Conservation (phyloP, 2,888 invertebrate genomes). For the Drosophila neotestacea region DNA sequence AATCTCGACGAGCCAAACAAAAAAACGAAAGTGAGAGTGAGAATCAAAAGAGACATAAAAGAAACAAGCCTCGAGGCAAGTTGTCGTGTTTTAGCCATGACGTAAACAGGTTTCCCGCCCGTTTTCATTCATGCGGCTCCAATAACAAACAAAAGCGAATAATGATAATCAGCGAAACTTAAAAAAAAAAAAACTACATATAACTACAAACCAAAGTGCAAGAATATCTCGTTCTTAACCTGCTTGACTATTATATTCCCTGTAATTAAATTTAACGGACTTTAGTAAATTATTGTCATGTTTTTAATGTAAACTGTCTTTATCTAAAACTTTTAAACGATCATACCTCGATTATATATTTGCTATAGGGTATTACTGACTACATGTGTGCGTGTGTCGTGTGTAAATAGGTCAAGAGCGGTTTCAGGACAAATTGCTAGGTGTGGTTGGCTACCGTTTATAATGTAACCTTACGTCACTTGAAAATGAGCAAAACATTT, state of each 20-base stretch:
- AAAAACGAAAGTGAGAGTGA: constrained; percentile 68
- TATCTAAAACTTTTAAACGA: too few species aligned
- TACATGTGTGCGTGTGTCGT: constrained; percentile 19
- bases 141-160: constrained; percentile 56
- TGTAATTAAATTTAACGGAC: too few species aligned
- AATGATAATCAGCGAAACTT: constrained; percentile 49
- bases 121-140: constrained; percentile 53
- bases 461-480: constrained; percentile 32
- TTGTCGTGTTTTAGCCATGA: constrained; percentile 61
- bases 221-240: not conserved
- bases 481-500: constrained; percentile 39
- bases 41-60: constrained; percentile 25
- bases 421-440: constrained; percentile 62
- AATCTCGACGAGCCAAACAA: constrained; percentile 23
- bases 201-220: not conserved
- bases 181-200: constrained; percentile 28
- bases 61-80: constrained; percentile 51
- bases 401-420: constrained; percentile 68
- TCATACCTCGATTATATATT: not conserved
- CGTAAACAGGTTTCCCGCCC: constrained; percentile 72
- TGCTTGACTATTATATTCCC: not conserved
- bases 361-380: constrained; percentile 21
- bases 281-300: too few species aligned
- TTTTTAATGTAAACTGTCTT: too few species aligned
- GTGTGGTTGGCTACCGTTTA: constrained; percentile 52